Evolutionary conservation across 2,113 vertebrate genomes (phyloP), one percentile per base, ranked within the genome.

Genomic region (Cyprinodon variegatus): DNA sequence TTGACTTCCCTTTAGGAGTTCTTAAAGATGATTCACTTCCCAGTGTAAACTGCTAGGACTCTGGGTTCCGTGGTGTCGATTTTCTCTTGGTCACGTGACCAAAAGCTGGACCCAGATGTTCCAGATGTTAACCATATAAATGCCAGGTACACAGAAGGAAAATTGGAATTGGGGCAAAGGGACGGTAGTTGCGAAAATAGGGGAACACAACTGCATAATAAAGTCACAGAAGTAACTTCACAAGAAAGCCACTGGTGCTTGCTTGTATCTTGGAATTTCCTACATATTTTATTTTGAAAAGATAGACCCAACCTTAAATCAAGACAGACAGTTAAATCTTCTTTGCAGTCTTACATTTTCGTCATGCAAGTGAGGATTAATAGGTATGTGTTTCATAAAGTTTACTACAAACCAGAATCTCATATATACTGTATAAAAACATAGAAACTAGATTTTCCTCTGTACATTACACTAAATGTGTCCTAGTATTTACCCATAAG

Each of bases 81-180:
- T 85, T 59, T 78, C 70, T 40, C 41, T 9, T 10, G 1, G 71
- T 90, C 90, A 93, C 20, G 70, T 90, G 93, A 91, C 70, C 66
- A 10, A 0, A 62, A 72, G 61, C 73, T 77, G 75, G 77, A 11
- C 86, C 74, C 90, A 93, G 92, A 93, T 92, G 89, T 88, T 77
- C 45, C 74, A 72, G 43, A 84, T 84, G 67, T 93, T 94, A 94
- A 94, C 93, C 46, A 45, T 74, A 69, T 86, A 77, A 15, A 68
- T 76, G 64, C 90, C 78, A 78, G 61, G 3, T 9, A 22, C 40
- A 14, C 70, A 38, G 59, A 14, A 72, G 12, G 12, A 4, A 7
- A 4, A 0, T 15, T 17, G 10, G 9, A 29, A 11, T 41, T 22
- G 40, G 0, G 40, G 12, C 1, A 20, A 40, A 48, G 0, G 15